phyloP scores from a whole-genome alignment of 2,888 invertebrate genomes.

The Ormyrus labotus region DNA sequence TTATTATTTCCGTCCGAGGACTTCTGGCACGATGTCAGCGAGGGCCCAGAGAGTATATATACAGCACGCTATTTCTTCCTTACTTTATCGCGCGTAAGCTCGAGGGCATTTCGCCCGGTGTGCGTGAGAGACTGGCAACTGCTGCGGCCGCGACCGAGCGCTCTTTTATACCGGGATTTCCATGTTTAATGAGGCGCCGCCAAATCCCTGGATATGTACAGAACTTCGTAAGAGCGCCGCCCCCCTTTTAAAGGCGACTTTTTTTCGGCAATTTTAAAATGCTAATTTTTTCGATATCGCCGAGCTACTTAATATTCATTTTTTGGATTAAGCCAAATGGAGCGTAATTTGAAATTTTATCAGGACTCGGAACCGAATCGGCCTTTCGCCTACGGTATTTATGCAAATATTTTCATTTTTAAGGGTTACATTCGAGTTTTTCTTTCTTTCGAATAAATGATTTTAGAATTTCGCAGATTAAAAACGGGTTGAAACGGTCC shows the following conservation, averaged over 20 bases:
- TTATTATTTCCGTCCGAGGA: constrained; percentile 54
- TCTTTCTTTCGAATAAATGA: not conserved
- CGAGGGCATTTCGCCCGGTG: not conserved
- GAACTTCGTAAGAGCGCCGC: too few species aligned
- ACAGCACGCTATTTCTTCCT: constrained; percentile 14
- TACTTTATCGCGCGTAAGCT: constrained; percentile 50
- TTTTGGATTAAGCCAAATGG: too few species aligned
- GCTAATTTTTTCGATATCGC: not conserved
- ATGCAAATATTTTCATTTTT: not conserved
- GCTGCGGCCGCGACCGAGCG: not conserved
- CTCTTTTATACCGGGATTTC: constrained; percentile 36
- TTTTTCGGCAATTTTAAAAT: not conserved
- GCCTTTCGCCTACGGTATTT: not conserved
- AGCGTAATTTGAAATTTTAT: too few species aligned
- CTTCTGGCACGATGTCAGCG: constrained; percentile 46
- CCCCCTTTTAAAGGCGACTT: not conserved
- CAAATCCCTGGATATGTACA: not conserved
- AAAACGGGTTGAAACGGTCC: too few species aligned
- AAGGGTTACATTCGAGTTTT: not conserved
- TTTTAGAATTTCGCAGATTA: too few species aligned
- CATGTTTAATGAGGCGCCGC: constrained; percentile 44
- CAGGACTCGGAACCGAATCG: too few species aligned
- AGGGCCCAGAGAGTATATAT: not conserved
- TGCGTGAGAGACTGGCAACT: not conserved
- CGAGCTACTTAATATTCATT: not conserved